Percentiles rank a stretch among this genome's conserved stretches.
Evolutionary conservation across 2,888 invertebrate species (phyloP).

Genomic region (Seira musarum): DNA sequence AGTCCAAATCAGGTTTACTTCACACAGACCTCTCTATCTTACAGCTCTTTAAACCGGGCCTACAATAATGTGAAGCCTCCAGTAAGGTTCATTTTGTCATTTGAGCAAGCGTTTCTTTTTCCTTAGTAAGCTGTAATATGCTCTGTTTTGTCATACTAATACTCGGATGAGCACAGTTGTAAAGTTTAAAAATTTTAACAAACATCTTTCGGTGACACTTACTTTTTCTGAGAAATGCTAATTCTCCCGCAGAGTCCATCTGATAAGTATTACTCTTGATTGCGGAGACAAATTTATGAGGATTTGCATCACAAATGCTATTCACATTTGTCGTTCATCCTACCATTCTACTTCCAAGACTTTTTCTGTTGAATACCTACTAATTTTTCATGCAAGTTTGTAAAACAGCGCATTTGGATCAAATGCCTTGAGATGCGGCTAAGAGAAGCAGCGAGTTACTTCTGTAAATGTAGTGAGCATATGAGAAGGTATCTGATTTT

Average conservation of each 20-base stretch:
- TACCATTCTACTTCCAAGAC: not conserved
- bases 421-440: too few species aligned
- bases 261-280: slow-evolving; percentile 52
- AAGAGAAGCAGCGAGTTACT: too few species aligned
- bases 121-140: not conserved
- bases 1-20: too few species aligned
- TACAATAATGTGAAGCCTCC: too few species aligned
- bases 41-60: too few species aligned
- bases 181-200: not conserved
- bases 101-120: not conserved
- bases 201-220: slow-evolving; percentile 27
- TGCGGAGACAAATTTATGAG: slow-evolving; percentile 40
- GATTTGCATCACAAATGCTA: slow-evolving; percentile 31
- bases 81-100: not conserved
- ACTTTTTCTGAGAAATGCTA: slow-evolving; percentile 19
- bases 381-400: too few species aligned
- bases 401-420: too few species aligned
- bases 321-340: slow-evolving; percentile 20
- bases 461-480: too few species aligned
- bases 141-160: not conserved
- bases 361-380: not conserved
- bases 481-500: too few species aligned
- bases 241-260: slow-evolving; percentile 41
- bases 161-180: too few species aligned
- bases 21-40: too few species aligned